phyloP scores from a whole-genome alignment of 2,113 vertebrate species.

The Dromiciops gliroides region DNA sequence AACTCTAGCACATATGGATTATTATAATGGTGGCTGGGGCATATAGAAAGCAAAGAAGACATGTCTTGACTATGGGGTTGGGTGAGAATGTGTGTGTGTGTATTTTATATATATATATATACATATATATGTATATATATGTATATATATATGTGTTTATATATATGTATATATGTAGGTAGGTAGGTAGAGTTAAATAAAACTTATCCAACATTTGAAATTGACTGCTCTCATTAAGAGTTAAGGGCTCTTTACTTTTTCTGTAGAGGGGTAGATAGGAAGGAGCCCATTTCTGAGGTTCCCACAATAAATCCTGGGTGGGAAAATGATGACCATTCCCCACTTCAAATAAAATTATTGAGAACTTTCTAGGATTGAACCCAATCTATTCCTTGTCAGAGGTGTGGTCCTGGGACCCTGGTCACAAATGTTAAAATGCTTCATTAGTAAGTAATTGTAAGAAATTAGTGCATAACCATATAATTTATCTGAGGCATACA shows the following conservation, averaged over 20 bases:
- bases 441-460: not conserved
- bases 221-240: not conserved
- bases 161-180: too few relatives aligned
- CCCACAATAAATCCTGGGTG: not conserved
- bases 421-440: not conserved
- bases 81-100: not conserved
- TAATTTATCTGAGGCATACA: not conserved
- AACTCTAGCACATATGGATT: not conserved
- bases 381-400: not conserved
- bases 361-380: not conserved
- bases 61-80: not conserved
- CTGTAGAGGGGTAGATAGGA: not conserved
- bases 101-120: too few relatives aligned
- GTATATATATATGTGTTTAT: too few relatives aligned
- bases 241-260: not conserved
- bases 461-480: not conserved
- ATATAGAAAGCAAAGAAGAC: not conserved
- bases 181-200: too few relatives aligned
- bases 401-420: not conserved
- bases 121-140: too few relatives aligned
- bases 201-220: not conserved
- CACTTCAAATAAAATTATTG: not conserved
- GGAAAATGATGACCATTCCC: not conserved
- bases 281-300: not conserved
- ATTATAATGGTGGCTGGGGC: not conserved